A percentile compares a stretch with the other conserved stretches of the same genome.
Conservation (phyloP, 2,888 invertebrate genomes). For the Choreutis nemorana region DNA sequence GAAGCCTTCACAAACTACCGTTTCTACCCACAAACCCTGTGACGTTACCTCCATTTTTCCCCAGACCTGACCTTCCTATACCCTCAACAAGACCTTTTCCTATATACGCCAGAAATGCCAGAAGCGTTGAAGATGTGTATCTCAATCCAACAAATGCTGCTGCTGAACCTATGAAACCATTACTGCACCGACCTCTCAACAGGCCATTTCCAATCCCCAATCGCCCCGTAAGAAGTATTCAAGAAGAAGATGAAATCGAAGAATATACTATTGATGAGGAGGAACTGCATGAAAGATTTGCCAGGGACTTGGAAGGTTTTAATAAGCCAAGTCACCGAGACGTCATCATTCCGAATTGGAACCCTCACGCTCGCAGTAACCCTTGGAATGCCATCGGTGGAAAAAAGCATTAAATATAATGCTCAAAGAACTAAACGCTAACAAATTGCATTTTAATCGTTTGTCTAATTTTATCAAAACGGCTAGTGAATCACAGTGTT, state of each 20-base stretch:
- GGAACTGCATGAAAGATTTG: too few species aligned
- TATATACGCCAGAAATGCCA: conserved; percentile 12
- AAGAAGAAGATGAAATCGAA: neutral
- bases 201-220: too few species aligned
- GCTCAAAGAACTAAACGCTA: too few species aligned
- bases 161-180: too few species aligned
- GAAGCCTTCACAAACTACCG: conserved; percentile 10
- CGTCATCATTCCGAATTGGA: conserved; percentile 27
- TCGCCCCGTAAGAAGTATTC: neutral
- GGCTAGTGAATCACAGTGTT: too few species aligned
- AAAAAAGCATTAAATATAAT: too few species aligned
- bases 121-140: conserved; percentile 10
- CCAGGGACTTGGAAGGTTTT: too few species aligned
- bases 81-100: conserved; percentile 7
- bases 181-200: too few species aligned
- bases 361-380: conserved; percentile 22
- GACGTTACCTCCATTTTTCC: neutral
- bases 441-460: too few species aligned
- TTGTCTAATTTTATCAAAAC: too few species aligned
- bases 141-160: neutral
- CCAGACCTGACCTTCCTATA: conserved; percentile 7
- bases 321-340: conserved; percentile 21
- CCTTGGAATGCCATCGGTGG: conserved; percentile 23
- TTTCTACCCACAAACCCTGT: conserved; percentile 6
- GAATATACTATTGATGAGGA: neutral